Base-by-base conservation (phyloP, 2,113 vertebrate genomes). In the Syrrhaptes paradoxus region DNA sequence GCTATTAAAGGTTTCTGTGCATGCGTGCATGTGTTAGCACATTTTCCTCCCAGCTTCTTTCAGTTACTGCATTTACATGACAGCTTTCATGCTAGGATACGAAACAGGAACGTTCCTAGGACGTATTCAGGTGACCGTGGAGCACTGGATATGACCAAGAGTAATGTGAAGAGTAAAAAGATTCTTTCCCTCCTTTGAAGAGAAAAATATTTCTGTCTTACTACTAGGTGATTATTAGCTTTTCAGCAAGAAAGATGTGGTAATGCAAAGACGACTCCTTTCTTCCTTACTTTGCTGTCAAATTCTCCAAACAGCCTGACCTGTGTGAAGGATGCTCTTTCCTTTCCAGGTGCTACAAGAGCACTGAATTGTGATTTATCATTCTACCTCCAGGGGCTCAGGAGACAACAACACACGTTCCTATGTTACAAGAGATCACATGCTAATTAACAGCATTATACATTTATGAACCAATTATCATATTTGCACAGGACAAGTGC, bases 391-490 rank as follows among this genome's bases (percentile, higher is more conserved):
- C 62, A 41, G 34, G n/a, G 54, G 41, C 86, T 95, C 52, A 32
- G 43, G 73, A 92, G 79, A 90, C 68, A 95, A 20, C 15, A 81
- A 43, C 31, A 71, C n/a, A 54, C 76, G 32, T 73, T 79, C 59
- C 57, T 78, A 20, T 87, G 52, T 87, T 89, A 82, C 71, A 81
- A 93, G 76, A 71, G 85, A 95, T 82, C 95, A 49, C n/a, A 91
- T 1, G 7, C 94, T 83, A 96, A 96, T 97, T 96, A 97, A 93
- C 77, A 93, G 32, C 48, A 96, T 97, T 97, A 79, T 38, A 93
- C 68, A 90, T 96, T 96, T 95, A 96, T 95, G 58, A 97, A 82
- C 43, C 41, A 95, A 96, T 96, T 97, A 96, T 46, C 95, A 70
- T 95, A 96, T 97, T 97, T 97, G 91, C 76, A 93, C 28, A 89